phyloP scores from a whole-genome alignment of 2,797 vertebrate species.

The Sebastes reedi region DNA sequence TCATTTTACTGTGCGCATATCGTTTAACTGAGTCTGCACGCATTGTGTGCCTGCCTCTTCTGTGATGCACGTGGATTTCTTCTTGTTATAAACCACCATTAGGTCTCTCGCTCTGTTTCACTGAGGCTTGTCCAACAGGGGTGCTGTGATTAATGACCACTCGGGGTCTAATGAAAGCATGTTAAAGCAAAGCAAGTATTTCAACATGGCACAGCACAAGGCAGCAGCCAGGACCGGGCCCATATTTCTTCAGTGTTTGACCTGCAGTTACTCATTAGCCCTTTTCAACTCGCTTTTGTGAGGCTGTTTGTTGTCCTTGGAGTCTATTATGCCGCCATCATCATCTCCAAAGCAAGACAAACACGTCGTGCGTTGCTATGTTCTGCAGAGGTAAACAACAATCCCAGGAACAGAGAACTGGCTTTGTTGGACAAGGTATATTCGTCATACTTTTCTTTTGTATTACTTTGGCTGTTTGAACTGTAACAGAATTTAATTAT shows the following conservation, averaged over 20 bases:
- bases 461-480: constrained; percentile 35
- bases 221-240: constrained; percentile 23
- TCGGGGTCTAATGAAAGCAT: constrained; percentile 73
- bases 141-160: constrained; percentile 77
- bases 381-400: constrained; percentile 46
- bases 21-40: not conserved
- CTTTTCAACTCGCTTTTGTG: constrained; percentile 61
- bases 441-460: constrained; percentile 57
- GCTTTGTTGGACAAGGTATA: constrained; percentile 23
- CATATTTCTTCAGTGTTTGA: constrained; percentile 68
- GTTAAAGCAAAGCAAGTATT: constrained; percentile 65
- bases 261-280: constrained; percentile 79
- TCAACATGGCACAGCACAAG: constrained; percentile 63
- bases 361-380: constrained; percentile 53
- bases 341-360: constrained; percentile 67
- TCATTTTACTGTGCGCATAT: too few relatives aligned
- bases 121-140: constrained; percentile 32
- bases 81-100: constrained; percentile 40
- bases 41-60: constrained; percentile 2
- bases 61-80: not conserved
- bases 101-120: constrained; percentile 37
- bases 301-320: constrained; percentile 68
- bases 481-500: constrained; percentile 18
- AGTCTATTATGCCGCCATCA: constrained; percentile 68
- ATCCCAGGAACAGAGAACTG: constrained; percentile 5